These are phyloP conservation scores for Microcebus tavaratra DNA, from an alignment of 2,113 vertebrate species.

Conservation along the genomic window DNA sequence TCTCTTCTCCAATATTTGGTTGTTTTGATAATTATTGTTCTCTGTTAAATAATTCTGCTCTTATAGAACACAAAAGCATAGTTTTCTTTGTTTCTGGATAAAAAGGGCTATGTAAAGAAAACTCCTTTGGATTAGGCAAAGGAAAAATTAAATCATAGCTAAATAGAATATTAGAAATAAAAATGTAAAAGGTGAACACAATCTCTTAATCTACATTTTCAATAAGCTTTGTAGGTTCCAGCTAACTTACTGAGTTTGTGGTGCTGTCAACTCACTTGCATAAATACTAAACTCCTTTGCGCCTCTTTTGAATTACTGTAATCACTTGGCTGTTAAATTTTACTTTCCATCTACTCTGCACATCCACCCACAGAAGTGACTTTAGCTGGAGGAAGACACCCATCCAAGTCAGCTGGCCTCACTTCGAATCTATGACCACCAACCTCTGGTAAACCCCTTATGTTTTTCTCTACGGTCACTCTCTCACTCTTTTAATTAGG, in stretches of 20 bases:
- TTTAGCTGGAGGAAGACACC: neutral
- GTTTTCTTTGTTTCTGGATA: neutral
- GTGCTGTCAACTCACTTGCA: neutral
- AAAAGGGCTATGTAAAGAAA: neutral
- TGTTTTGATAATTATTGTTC: neutral
- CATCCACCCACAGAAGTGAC: neutral
- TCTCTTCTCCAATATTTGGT: neutral
- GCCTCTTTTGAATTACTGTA: neutral
- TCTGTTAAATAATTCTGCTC: neutral
- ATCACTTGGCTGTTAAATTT: neutral
- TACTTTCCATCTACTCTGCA: neutral
- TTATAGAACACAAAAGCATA: neutral
- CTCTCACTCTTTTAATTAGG: neutral
- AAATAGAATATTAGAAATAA: neutral
- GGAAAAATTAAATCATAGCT: neutral
- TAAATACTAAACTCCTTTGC: neutral
- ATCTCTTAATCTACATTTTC: conserved; percentile 4
- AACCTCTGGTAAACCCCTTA: neutral
- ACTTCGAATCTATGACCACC: neutral
- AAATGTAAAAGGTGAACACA: neutral
- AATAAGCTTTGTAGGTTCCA: neutral
- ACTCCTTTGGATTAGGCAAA: neutral
- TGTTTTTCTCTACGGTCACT: neutral
- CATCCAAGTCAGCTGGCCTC: neutral
- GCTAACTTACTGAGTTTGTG: neutral